Evolutionary conservation across 1,140 invertebrate species (phyloP), one percentile per base, ranked within the genome.

Genomic region (Drosophila ambigua): DNA sequence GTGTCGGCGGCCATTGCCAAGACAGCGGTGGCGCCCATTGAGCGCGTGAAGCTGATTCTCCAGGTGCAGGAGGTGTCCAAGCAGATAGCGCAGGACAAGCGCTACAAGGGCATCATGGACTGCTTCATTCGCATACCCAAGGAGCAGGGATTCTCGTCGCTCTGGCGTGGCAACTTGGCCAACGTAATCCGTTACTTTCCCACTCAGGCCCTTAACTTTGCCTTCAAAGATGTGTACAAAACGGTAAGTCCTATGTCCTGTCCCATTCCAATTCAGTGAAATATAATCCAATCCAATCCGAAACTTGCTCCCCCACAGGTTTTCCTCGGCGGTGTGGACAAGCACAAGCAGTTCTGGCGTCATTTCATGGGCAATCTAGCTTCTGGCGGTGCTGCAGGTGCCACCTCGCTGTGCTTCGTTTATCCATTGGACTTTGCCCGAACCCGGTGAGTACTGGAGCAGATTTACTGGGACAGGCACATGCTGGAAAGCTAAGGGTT

Each of bases 191-290:
- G 97, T 83, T 98, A 98, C 92, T 98, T 98, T 93, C 97, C 97
- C 39, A 98, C 97, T n/a, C 97, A 98, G 92, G 98, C 98, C 31
- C 93, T 98, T 16, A 98, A 98, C 93, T 98, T 98, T 92, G 97
- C 97, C 55, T 98, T 98, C 93, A 98, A 98, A 92, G 97, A 98
- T 92, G 95, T 95, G 77, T 97, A 97, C 93, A 97, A 98, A 93
- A 92, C 94, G 87, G 52, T 97, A 35, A 50, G 76, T 72, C 23
- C 6, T 2, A 5, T 24, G 5, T 0, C 44, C 28, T 31, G 8
- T 9, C 31, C 3, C 8, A 9, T 9, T 8, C 7, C 7, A 13
- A 23, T 26, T 20, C 2, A 13, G 7, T 6, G 0, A 44, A 4
- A 13, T 13, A 0, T 39, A 39, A 13, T 39, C 8, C 13, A 39